These are phyloP conservation scores for Melipona bicolor DNA, from an alignment of 2,888 invertebrate genomes.

Conservation along the genomic window DNA sequence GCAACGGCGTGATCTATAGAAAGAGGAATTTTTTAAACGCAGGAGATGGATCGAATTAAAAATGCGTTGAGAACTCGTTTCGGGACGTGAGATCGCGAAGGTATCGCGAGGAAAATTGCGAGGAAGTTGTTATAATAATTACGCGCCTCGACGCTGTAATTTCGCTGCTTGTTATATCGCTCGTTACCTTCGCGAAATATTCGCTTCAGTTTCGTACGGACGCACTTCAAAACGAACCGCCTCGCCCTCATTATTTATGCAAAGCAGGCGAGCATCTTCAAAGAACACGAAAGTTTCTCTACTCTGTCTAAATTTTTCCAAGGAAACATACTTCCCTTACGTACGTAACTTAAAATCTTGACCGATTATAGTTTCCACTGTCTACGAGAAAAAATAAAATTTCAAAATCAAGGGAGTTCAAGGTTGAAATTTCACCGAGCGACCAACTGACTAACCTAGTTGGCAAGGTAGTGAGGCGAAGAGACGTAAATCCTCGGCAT, in stretches of 20 bases:
- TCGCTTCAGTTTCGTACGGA: conserved; percentile 20
- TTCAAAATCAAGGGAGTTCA: accelerated
- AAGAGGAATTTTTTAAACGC: conserved; percentile 19
- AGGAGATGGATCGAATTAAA: conserved; percentile 18
- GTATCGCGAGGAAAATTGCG: conserved; percentile 18
- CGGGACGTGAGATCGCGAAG: conserved; percentile 18
- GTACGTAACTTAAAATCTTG: neutral
- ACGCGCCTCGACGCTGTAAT: conserved; percentile 40
- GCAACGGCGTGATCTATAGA: neutral
- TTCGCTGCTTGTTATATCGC: conserved; percentile 36
- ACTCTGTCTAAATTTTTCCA: neutral
- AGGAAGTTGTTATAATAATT: conserved; percentile 50
- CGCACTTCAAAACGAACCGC: conserved; percentile 8
- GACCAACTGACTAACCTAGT: no score
- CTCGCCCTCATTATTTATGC: neutral
- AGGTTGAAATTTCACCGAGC: neutral
- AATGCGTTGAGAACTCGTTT: conserved; percentile 31
- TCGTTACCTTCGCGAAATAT: conserved; percentile 19
- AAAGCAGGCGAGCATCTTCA: neutral
- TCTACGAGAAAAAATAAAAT: neutral
- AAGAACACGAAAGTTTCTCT: no score
- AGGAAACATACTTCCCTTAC: neutral
- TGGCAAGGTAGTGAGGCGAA: neutral
- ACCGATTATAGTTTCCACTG: no score
- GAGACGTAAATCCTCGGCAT: neutral